phyloP scores from a whole-genome alignment of 2,113 vertebrate genomes.

The Trinectes maculatus region DNA sequence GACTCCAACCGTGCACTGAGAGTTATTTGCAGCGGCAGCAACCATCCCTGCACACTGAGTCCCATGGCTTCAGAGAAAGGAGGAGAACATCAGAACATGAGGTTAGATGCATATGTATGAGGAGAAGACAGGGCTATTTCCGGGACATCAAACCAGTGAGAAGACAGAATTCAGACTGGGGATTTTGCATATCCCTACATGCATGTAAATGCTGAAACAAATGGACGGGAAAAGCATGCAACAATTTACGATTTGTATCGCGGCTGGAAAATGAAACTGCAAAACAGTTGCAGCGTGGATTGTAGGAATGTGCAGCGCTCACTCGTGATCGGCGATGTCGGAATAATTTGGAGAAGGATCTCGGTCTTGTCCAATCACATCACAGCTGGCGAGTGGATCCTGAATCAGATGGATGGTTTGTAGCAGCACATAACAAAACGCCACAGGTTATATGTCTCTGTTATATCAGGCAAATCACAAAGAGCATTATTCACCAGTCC shows the following conservation, averaged over 20 bases:
- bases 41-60: constrained; percentile 95
- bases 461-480: constrained; percentile 68
- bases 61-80: constrained; percentile 88
- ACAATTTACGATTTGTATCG: constrained; percentile 45
- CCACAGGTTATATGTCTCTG: constrained; percentile 59
- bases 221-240: constrained; percentile 40
- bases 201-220: constrained; percentile 58
- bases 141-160: constrained; percentile 67
- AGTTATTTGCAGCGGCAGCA: constrained; percentile 93
- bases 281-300: constrained; percentile 30
- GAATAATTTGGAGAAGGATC: constrained; percentile 91
- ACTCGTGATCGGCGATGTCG: constrained; percentile 91
- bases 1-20: constrained; percentile 91
- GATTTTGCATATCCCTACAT: constrained; percentile 70
- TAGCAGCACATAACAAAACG: constrained; percentile 47
- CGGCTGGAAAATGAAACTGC: neutral
- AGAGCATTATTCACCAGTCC: constrained; percentile 68
- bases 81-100: constrained; percentile 61
- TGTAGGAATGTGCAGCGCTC: constrained; percentile 68
- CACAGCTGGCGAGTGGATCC: constrained; percentile 93
- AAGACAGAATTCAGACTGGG: constrained; percentile 58
- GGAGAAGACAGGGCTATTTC: constrained; percentile 63
- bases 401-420: constrained; percentile 73
- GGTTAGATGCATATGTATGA: constrained; percentile 75
- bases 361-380: constrained; percentile 91